Evolutionary conservation across 2,113 vertebrate genomes (phyloP), one percentile per base, ranked within the genome.

Genomic region (Epinephelus lanceolatus): DNA sequence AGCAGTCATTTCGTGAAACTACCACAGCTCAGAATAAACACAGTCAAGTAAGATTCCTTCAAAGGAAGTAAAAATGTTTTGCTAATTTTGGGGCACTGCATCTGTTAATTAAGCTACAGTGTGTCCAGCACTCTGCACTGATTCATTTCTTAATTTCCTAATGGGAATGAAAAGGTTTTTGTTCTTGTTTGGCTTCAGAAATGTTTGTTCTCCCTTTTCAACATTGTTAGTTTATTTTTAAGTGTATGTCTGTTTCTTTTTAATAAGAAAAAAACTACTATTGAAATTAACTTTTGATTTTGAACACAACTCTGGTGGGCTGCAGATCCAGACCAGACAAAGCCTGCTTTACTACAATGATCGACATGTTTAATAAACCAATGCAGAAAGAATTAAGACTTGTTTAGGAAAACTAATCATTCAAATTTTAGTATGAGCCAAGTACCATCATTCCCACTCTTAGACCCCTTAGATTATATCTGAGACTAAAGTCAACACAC

Each of bases 1-100:
- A 61, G 17, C 52, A 68, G 25, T 59, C 3, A 62, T 86, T 69
- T 69, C 23, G 30, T 59, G 27, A 55, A 27, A 53, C 55, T 68
- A 17, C n/a, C 51, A 59, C 7, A 40, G 8, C 51, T 57, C 15
- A 23, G 3, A 62, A 30, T 56, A 65, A 53, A 77, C 17, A 6
- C 14, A 57, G 49, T 68, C 8, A 0, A 0, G 6, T 40, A 7
- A 56, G 6, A 73, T 47, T 77, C 23, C 30, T 37, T 37, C 33
- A 37, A 37, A 37, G 33, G 33, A 37, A 1, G 33, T 37, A 37
- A 37, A 30, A 37, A 37, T 37, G 33, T 37, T 37, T 8, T 8
- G 6, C 7, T 49, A 5, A 47, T 52, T 71, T 25, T 56, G 23
- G 19, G 51, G n/a, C 23, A 5, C 14, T 69, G 27, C 55, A 53